Evolutionary conservation across 2,797 vertebrate species (phyloP).

Genomic region (Hapalemur alaotrensis): DNA sequence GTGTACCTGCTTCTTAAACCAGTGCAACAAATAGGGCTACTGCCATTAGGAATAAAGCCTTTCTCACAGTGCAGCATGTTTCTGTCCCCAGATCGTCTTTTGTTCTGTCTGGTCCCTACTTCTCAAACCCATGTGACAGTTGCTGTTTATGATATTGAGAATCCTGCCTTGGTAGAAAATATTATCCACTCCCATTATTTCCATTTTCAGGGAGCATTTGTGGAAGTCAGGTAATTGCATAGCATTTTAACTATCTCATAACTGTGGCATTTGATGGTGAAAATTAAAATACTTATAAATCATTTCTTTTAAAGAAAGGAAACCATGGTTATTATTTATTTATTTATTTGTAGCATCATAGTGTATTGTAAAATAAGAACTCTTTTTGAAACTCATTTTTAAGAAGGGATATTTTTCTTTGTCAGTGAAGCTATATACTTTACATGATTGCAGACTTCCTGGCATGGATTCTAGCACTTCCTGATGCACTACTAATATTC

Average conservation of each 20-base stretch:
- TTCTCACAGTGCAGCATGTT: background rate
- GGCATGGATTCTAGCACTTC: background rate
- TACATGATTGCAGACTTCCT: background rate
- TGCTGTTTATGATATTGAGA: background rate
- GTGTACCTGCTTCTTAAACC: background rate
- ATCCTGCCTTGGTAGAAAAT: slow-evolving; percentile 37
- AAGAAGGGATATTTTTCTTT: slow-evolving; percentile 14
- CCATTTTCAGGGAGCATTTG: slow-evolving; percentile 55
- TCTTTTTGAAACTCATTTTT: slow-evolving; percentile 30
- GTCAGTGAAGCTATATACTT: background rate
- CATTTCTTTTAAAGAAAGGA: slow-evolving; percentile 41
- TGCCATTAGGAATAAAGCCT: background rate
- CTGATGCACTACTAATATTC: background rate
- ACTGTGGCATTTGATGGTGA: background rate
- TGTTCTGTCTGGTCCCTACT: background rate
- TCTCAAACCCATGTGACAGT: background rate
- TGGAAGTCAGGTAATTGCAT: slow-evolving; percentile 17
- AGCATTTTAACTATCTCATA: background rate
- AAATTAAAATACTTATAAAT: background rate
- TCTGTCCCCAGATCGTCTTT: background rate
- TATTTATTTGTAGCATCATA: background rate
- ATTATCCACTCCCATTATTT: slow-evolving; percentile 70
- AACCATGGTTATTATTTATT: background rate
- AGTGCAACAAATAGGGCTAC: background rate
- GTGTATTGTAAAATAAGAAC: background rate